Evolutionary conservation across 2,797 vertebrate species (phyloP).

Genomic region (Gouania willdenowi): DNA sequence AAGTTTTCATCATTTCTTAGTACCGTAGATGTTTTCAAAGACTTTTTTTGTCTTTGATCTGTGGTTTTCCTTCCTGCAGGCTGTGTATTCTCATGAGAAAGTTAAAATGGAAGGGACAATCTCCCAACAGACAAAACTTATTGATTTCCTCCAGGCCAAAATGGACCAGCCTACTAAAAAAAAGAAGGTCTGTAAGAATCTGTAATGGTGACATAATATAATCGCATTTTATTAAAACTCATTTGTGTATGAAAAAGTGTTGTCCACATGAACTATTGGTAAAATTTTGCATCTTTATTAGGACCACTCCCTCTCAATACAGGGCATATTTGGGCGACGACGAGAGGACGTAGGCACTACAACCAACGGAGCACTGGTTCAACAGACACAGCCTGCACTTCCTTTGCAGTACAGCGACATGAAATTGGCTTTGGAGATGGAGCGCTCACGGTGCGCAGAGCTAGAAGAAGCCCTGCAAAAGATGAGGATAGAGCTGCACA

Average conservation of each 20-base stretch:
- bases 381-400: constrained; percentile 66
- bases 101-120: constrained; percentile 99
- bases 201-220: not conserved
- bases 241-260: not conserved
- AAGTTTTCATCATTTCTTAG: no score
- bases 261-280: not conserved
- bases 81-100: constrained; percentile 96
- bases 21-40: constrained; percentile 16
- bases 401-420: constrained; percentile 96
- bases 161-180: constrained; percentile 99
- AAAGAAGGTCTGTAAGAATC: constrained; percentile 85
- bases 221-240: not conserved
- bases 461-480: constrained; percentile 97
- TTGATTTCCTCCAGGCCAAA: constrained; percentile 98
- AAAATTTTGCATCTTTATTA: not conserved
- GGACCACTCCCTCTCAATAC: constrained; percentile 48
- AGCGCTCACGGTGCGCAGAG: constrained; percentile 90
- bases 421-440: constrained; percentile 95
- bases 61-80: constrained; percentile 82
- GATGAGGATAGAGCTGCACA: constrained; percentile 94
- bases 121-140: constrained; percentile 97
- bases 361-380: constrained; percentile 70
- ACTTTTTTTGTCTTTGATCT: no score
- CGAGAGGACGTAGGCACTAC: constrained; percentile 92
- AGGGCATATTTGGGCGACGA: constrained; percentile 96